These are phyloP conservation scores for Drosophila micromelanica DNA, from an alignment of 1,140 invertebrate genomes.

Conservation along the genomic window DNA sequence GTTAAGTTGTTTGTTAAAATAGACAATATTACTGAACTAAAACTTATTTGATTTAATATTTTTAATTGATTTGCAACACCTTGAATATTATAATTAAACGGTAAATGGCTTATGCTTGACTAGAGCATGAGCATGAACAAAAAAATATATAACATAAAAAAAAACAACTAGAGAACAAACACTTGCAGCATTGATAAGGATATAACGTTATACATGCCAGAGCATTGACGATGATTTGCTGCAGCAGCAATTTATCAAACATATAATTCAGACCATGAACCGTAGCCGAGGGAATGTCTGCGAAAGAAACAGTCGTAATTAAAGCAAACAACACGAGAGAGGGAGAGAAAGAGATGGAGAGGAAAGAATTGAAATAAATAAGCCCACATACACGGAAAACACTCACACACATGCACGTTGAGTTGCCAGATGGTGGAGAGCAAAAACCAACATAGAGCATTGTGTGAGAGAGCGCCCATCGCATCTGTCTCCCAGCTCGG, in stretches of 20 bases:
- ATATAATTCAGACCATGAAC: conserved; percentile 58
- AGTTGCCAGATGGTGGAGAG: conserved; percentile 29
- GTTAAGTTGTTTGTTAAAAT: not conserved
- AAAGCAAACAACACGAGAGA: conserved; percentile 61
- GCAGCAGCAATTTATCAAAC: conserved; percentile 67
- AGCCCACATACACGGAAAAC: not conserved
- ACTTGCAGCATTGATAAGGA: conserved; percentile 14
- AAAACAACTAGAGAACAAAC: not conserved
- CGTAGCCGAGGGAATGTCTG: conserved; percentile 18
- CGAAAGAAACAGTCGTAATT: conserved; percentile 57
- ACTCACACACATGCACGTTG: conserved; percentile 5
- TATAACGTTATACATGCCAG: conserved; percentile 28
- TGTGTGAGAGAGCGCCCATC: conserved; percentile 10
- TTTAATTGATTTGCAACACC: too few relatives aligned
- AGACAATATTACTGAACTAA: too few relatives aligned
- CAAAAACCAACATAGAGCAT: conserved; percentile 14
- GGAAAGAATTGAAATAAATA: not conserved
- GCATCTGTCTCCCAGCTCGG: conserved; percentile 4
- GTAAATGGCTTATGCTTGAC: too few relatives aligned
- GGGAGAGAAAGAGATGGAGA: too few relatives aligned
- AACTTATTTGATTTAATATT: too few relatives aligned
- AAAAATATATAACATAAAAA: not conserved
- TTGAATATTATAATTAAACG: too few relatives aligned
- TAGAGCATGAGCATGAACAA: not conserved
- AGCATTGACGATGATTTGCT: conserved; percentile 59